A percentile compares a stretch with the other conserved stretches of the same genome.
Conservation (phyloP, 2,113 vertebrate genomes). For the Ardeotis arabs region DNA sequence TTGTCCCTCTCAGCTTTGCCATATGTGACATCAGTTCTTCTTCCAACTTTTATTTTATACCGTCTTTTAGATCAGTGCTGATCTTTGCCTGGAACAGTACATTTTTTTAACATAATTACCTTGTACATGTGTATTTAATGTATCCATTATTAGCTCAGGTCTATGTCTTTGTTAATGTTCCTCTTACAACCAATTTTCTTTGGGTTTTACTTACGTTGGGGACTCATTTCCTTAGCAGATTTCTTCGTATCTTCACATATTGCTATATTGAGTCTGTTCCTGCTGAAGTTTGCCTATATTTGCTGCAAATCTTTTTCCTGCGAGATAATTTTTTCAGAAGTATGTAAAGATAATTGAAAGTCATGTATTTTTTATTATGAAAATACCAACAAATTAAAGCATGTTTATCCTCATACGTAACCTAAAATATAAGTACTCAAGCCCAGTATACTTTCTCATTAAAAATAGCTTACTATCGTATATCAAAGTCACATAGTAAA, state of each 20-base stretch:
- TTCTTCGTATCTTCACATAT: not conserved
- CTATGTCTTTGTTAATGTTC: not conserved
- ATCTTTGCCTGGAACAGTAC: not conserved
- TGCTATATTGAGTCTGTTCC: not conserved
- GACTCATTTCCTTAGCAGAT: not conserved
- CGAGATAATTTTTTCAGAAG: not conserved
- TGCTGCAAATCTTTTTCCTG: not conserved
- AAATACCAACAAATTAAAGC: not conserved
- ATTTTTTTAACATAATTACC: not conserved
- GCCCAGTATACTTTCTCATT: not conserved
- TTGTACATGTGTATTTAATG: not conserved
- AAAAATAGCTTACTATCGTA: not conserved
- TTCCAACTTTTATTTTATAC: not conserved
- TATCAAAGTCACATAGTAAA: not conserved
- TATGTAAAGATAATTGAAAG: not conserved
- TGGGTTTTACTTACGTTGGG: not conserved
- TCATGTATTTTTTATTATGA: not conserved
- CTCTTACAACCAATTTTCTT: not conserved
- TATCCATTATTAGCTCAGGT: not conserved
- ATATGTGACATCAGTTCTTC: not conserved
- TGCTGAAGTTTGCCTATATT: not conserved
- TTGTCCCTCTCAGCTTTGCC: not conserved
- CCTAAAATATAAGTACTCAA: not conserved
- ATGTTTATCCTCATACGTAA: not conserved
- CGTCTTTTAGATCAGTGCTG: not conserved